Evolutionary conservation across 2,888 invertebrate genomes (phyloP), one percentile per base, ranked within the genome.

Genomic region (Apodemia zela): DNA sequence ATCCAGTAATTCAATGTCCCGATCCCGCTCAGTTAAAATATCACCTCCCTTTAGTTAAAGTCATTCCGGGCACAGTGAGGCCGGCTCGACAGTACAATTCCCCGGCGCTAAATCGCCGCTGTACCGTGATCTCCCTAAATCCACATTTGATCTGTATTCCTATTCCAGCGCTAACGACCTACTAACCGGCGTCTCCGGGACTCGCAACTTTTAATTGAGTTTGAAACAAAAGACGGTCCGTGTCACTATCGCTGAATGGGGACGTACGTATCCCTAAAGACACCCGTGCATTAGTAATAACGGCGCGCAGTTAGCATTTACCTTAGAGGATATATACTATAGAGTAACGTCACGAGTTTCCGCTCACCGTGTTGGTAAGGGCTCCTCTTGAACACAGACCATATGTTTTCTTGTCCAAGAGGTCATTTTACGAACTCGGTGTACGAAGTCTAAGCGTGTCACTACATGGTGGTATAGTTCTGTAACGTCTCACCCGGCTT

Each of bases 141-240:
- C 69, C 68, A 71, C 68, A 61, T 69, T 66, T 68, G 71, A 67
- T 69, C 71, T 69, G 67, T 66, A 69, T 67, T 63, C 70, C 66
- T 67, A 69, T 70, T 70, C 67, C 51, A 66, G 65, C 71, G 73
- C 69, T 79, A 76, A 78, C 79, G 73, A 76, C 73, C 75, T 71
- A 66, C 75, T 72, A 73, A 75, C 74, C 76, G 75, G 72, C 72
- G 82, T 84, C 82, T 69, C 64, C 59, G 67, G 64, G 60, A 15
- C 54, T 54, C 64, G 66, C 67, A 71, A 73, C 68, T 72, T 73
- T 67, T 71, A 73, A 72, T 73, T 71, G 69, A 72, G 71, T 73
- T 72, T 73, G 67, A 76, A 85, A 85, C 87, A 85, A 87, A 84
- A 81, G 82, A 63, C 77, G 78, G 73, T 60, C 65, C 65, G 65